phyloP scores from a whole-genome alignment of 2,888 invertebrate genomes.

The Epiperipatus broadwayi region DNA sequence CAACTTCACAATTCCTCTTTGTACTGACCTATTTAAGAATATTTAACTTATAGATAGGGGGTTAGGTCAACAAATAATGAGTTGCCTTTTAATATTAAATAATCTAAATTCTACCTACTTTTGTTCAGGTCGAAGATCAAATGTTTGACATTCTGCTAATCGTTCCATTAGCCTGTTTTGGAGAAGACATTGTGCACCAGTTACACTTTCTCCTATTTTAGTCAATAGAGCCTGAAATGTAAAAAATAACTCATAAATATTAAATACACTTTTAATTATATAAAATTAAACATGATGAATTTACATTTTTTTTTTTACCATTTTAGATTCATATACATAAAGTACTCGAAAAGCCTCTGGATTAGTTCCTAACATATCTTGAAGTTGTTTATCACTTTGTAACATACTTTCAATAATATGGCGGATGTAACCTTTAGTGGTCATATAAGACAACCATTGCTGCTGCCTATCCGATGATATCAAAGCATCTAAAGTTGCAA shows the following conservation, averaged over 20 bases:
- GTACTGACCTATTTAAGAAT: too few relatives aligned
- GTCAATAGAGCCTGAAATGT: conserved; percentile 24
- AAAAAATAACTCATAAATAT: neutral
- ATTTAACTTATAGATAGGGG: too few relatives aligned
- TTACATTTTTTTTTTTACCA: conserved; percentile 31
- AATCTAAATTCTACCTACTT: too few relatives aligned
- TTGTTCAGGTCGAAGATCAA: conserved; percentile 18
- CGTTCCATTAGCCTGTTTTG: conserved; percentile 24
- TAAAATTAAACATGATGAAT: neutral
- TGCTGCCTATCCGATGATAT: conserved; percentile 45
- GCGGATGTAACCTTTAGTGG: conserved; percentile 43
- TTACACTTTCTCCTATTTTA: conserved; percentile 22
- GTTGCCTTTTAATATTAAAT: too few relatives aligned
- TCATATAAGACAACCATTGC: conserved; percentile 37
- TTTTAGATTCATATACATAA: conserved; percentile 69
- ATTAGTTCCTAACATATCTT: too few relatives aligned
- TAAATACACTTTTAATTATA: neutral
- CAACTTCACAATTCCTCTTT: too few relatives aligned
- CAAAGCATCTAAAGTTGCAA: conserved; percentile 58
- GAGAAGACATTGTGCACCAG: conserved; percentile 25
- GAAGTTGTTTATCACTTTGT: conserved; percentile 49
- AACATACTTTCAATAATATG: conserved; percentile 59
- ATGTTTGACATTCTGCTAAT: conserved; percentile 24
- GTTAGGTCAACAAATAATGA: too few relatives aligned
- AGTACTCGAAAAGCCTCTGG: conserved; percentile 42